A percentile compares a stretch with the other conserved stretches of the same genome.
Evolutionary conservation across 2,888 invertebrate species (phyloP).

Genomic region (Pseudolycoriella hygida): DNA sequence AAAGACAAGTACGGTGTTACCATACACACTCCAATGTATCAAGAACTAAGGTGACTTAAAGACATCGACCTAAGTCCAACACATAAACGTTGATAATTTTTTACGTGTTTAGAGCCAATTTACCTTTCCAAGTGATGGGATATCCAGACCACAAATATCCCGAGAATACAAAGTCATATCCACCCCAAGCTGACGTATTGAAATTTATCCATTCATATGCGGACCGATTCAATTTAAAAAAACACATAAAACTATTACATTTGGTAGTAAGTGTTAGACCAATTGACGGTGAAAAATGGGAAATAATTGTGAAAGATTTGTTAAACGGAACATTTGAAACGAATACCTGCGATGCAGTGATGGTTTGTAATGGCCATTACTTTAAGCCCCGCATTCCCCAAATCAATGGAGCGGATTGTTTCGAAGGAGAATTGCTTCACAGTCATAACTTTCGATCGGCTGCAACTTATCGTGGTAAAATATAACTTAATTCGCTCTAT

Average conservation of each 20-base stretch:
- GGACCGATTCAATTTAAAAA: slow-evolving; percentile 43
- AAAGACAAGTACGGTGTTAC: background rate
- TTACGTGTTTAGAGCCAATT: background rate
- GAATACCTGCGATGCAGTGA: slow-evolving; percentile 54
- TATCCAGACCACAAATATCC: slow-evolving; percentile 72
- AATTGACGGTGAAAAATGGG: slow-evolving; percentile 36
- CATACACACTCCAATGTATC: slow-evolving; percentile 1
- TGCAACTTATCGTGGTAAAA: slow-evolving; percentile 40
- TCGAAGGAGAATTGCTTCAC: slow-evolving; percentile 41
- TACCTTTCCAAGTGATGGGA: slow-evolving; percentile 16
- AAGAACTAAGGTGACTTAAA: slow-evolving; percentile 1
- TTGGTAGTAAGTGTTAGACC: slow-evolving; percentile 38
- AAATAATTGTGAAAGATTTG: slow-evolving; percentile 24
- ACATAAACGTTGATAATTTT: too few species aligned
- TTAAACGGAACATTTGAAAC: slow-evolving; percentile 22
- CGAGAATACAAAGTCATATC: slow-evolving; percentile 49
- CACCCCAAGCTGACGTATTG: slow-evolving; percentile 53
- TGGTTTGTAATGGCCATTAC: slow-evolving; percentile 78
- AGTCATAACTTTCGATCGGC: slow-evolving; percentile 72
- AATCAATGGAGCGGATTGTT: slow-evolving; percentile 46
- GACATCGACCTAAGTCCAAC: too few species aligned
- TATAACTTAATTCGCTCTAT: background rate
- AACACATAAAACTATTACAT: slow-evolving; percentile 40
- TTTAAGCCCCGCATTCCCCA: slow-evolving; percentile 55
- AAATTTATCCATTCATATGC: slow-evolving; percentile 55